Base-by-base conservation (phyloP, 2,888 invertebrate genomes). In the Anodontia alba region DNA sequence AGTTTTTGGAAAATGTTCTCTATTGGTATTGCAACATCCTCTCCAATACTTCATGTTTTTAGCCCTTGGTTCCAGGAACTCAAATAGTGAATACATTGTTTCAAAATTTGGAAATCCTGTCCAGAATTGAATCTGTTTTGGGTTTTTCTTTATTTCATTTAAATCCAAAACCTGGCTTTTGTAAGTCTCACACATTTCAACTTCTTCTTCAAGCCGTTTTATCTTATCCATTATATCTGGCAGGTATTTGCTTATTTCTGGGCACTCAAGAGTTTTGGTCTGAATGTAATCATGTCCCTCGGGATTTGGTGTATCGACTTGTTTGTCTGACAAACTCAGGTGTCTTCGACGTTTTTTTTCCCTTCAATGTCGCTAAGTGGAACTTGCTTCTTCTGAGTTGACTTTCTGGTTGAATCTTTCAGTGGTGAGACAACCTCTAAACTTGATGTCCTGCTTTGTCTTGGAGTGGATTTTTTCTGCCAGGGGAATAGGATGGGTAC, bases 401-500 rank as follows among this genome's bases (percentile, higher is more conserved):
- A 38, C 12, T 38, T 38, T 38, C 38, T 38, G 38, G 38, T 38
- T 38, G 38, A 38, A 5, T 38, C 38, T 12, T 38, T 38, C 5
- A 38, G 38, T 38, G 38, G 38, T 38, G 38, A 38, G 38, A 38
- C 38, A 38, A 43, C 36, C 33, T 26, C 31, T 5, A 7, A 10
- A 51, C 43, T 54, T 54, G 72, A 73, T 42, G 51, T 73, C 8
- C 17, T 26, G 26, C 38, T 73, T 43, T 29, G 10, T 57, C 66
- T 73, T 1, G 43, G 1, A 15, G 17, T 29, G 20, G 51, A 29
- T 46, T 70, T n/a, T n/a, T 76, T 76, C 51, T 70, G 42, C 20
- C 43, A 71, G n/a, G 76, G 71, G 46, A 76, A 76, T n/a, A 76
- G 23, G 26, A 70, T 70, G 23, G 76, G 70, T 31, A 57, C 23